phyloP scores from a whole-genome alignment of 2,113 vertebrate species.

The Hepsetus odoe region DNA sequence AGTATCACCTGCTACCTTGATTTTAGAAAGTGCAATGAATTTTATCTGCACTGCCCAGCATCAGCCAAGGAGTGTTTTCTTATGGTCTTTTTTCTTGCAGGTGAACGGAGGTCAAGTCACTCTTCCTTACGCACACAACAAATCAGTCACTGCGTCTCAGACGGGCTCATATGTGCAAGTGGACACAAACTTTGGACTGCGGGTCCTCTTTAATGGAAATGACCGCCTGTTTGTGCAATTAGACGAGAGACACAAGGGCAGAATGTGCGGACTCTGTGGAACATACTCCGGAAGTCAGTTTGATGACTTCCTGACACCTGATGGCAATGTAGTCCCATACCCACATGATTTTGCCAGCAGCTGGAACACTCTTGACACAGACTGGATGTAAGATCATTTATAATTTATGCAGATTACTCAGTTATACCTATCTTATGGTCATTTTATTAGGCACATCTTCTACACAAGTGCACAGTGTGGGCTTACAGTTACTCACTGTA shows the following conservation, averaged over 20 bases:
- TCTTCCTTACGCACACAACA: conserved; percentile 60
- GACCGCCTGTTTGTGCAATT: conserved; percentile 75
- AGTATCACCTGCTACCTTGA: too few relatives aligned
- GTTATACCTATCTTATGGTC: too few relatives aligned
- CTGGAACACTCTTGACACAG: conserved; percentile 66
- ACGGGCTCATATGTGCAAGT: conserved; percentile 60
- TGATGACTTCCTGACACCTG: conserved; percentile 74
- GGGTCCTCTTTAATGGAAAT: conserved; percentile 69
- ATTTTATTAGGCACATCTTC: background rate
- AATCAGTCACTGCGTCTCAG: conserved; percentile 57
- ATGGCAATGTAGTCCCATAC: conserved; percentile 59
- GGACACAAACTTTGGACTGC: conserved; percentile 74
- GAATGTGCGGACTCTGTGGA: conserved; percentile 77
- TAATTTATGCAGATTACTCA: background rate
- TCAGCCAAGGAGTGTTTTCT: too few relatives aligned
- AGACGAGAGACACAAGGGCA: conserved; percentile 73
- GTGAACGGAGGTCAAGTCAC: conserved; percentile 50
- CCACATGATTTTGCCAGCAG: conserved; percentile 75
- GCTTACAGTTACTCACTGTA: background rate
- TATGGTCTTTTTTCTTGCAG: conserved; percentile 48
- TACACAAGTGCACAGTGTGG: too few relatives aligned
- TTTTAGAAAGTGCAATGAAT: too few relatives aligned
- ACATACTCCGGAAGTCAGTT: conserved; percentile 73
- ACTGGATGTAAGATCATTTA: conserved; percentile 67
- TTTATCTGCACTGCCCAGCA: too few relatives aligned